These are phyloP conservation scores for Polydrusus tereticollis DNA, from an alignment of 2,888 invertebrate species.

Conservation along the genomic window DNA sequence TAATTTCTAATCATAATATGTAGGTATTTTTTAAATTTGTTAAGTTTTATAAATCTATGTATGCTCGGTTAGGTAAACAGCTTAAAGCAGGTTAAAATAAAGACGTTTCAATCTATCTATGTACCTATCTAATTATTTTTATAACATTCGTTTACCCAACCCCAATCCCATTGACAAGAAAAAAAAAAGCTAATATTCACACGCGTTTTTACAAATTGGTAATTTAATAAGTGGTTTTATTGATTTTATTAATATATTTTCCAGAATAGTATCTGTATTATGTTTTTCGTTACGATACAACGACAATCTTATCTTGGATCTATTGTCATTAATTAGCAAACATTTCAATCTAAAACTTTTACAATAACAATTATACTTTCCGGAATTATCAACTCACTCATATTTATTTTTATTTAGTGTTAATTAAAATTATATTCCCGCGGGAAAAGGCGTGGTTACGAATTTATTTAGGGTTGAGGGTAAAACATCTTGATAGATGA, in stretches of 20 bases:
- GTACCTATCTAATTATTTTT: too few species aligned
- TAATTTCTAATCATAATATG: too few species aligned
- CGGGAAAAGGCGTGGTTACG: too few species aligned
- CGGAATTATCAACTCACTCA: neutral
- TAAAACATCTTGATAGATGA: too few species aligned
- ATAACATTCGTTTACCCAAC: too few species aligned
- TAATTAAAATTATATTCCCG: neutral
- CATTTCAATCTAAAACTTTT: slow-evolving; percentile 1
- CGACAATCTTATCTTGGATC: slow-evolving; percentile 26
- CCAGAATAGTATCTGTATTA: slow-evolving; percentile 15
- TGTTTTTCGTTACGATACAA: slow-evolving; percentile 20
- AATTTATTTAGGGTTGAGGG: too few species aligned
- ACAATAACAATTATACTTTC: slow-evolving; percentile 6
- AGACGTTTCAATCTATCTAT: too few species aligned
- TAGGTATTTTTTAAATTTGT: too few species aligned
- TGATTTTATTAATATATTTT: slow-evolving; percentile 1
- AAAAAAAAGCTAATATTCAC: too few species aligned
- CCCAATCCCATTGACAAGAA: neutral
- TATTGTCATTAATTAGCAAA: slow-evolving; percentile 10
- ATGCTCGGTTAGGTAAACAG: too few species aligned
- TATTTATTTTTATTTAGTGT: neutral
- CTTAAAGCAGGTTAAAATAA: too few species aligned
- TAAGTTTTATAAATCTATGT: too few species aligned
- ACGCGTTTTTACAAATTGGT: neutral
- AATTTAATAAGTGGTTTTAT: neutral